These are phyloP conservation scores for Troides helena DNA, from an alignment of 2,888 invertebrate species.

Conservation along the genomic window DNA sequence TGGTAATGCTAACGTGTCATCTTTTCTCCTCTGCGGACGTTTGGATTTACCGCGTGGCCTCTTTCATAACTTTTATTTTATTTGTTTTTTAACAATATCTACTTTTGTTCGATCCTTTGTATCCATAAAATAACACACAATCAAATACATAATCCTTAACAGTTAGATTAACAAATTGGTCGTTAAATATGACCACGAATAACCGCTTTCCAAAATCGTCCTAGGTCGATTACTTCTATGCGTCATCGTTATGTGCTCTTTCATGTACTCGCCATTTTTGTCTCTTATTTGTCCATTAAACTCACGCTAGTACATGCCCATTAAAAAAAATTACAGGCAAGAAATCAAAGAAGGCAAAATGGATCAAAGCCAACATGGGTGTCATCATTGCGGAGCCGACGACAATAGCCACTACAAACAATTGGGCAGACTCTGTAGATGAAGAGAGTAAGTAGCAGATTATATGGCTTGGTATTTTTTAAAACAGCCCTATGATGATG, in stretches of 20 bases:
- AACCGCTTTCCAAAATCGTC: slow-evolving; percentile 71
- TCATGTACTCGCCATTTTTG: slow-evolving; percentile 37
- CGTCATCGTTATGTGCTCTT: slow-evolving; percentile 66
- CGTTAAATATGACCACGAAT: slow-evolving; percentile 53
- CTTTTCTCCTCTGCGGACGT: slow-evolving; percentile 75
- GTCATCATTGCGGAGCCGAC: slow-evolving; percentile 89
- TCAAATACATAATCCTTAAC: slow-evolving; percentile 37
- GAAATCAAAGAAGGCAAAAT: slow-evolving; percentile 92
- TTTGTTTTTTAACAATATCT: slow-evolving; percentile 42
- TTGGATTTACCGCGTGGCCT: slow-evolving; percentile 81
- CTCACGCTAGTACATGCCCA: slow-evolving; percentile 28
- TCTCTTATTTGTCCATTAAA: slow-evolving; percentile 33
- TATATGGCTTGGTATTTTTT: slow-evolving; percentile 1
- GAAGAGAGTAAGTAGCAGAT: slow-evolving; percentile 83
- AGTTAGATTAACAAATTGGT: slow-evolving; percentile 44
- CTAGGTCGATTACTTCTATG: slow-evolving; percentile 72
- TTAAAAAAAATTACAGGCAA: slow-evolving; percentile 80
- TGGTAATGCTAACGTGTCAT: slow-evolving; percentile 79
- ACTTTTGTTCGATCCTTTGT: slow-evolving; percentile 34
- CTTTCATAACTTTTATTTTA: slow-evolving; percentile 59
- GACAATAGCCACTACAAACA: slow-evolving; percentile 79
- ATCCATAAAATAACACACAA: slow-evolving; percentile 32
- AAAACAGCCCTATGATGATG: slow-evolving; percentile 67
- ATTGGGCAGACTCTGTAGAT: slow-evolving; percentile 92
- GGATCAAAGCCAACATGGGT: slow-evolving; percentile 89